Percentiles rank a stretch among this genome's conserved stretches.
Evolutionary conservation across 2,888 invertebrate genomes (phyloP).

Genomic region (Pteria penguin): DNA sequence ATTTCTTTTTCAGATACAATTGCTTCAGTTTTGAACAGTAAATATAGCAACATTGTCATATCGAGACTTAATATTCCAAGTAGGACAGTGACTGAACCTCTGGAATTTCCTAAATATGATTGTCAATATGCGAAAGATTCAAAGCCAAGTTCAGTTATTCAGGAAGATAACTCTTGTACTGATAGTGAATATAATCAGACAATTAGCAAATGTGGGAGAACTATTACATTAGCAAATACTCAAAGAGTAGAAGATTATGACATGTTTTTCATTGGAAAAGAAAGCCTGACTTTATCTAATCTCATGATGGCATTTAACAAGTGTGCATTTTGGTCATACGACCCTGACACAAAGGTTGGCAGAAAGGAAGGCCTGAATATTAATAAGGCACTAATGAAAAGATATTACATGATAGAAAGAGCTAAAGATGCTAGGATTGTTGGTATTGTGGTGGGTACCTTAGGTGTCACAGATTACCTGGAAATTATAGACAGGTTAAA

Average conservation of each 20-base stretch:
- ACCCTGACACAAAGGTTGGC: slow-evolving; percentile 68
- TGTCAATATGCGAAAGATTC: neutral
- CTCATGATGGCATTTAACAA: slow-evolving; percentile 81
- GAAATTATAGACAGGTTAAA: slow-evolving; percentile 88
- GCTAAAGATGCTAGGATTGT: slow-evolving; percentile 93
- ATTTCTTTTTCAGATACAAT: slow-evolving; percentile 48
- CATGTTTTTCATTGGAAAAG: slow-evolving; percentile 86
- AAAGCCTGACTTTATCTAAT: slow-evolving; percentile 85
- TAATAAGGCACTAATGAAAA: slow-evolving; percentile 87
- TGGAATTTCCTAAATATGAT: neutral
- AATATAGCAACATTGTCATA: slow-evolving; percentile 32
- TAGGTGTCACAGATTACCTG: slow-evolving; percentile 88
- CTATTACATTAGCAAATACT: neutral
- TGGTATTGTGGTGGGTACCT: slow-evolving; percentile 94
- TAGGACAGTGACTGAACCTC: neutral
- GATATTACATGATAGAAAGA: slow-evolving; percentile 92
- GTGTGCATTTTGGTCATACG: slow-evolving; percentile 78
- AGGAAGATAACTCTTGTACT: too few species aligned
- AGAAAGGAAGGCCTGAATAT: slow-evolving; percentile 67
- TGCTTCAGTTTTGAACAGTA: slow-evolving; percentile 23
- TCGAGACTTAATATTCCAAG: slow-evolving; percentile 41
- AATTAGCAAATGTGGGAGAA: slow-evolving; percentile 70
- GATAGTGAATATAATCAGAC: too few species aligned
- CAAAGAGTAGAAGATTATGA: slow-evolving; percentile 81
- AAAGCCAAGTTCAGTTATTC: too few species aligned